These are phyloP conservation scores for Stichopus chloronotus DNA, from an alignment of 35 echinoderm and acorn worm species.

Conservation along the genomic window DNA sequence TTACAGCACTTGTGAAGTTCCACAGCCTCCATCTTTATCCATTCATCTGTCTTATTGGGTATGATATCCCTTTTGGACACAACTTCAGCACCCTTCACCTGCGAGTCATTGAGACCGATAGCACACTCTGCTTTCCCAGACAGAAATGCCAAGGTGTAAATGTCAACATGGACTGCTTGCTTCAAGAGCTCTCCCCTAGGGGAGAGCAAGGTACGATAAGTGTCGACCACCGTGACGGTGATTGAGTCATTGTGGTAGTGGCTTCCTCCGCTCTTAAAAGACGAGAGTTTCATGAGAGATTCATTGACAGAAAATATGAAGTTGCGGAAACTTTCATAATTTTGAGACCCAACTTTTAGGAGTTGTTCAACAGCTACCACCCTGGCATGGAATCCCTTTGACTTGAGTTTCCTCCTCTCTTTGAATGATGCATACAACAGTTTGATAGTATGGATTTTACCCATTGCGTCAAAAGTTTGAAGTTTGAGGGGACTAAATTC, in stretches of 20 bases:
- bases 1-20: conserved; percentile 92
- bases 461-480: conserved; percentile 72
- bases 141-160: conserved; percentile 82
- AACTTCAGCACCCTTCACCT: conserved; percentile 78
- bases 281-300: conserved; percentile 81
- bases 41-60: conserved; percentile 81
- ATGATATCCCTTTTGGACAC: conserved; percentile 86
- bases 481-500: conserved; percentile 72
- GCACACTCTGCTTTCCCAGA: conserved; percentile 93
- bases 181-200: conserved; percentile 72
- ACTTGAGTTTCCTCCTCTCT: conserved; percentile 73
- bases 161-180: conserved; percentile 71
- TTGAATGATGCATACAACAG: conserved; percentile 89
- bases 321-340: conserved; percentile 68
- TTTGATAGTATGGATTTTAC: conserved; percentile 97
- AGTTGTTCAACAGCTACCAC: conserved; percentile 60
- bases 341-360: conserved; percentile 80
- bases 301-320: conserved; percentile 84
- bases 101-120: conserved; percentile 89
- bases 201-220: conserved; percentile 67
- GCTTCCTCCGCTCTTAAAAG: conserved; percentile 68
- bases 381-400: conserved; percentile 62
- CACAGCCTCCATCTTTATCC: conserved; percentile 86
- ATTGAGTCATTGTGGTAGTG: conserved; percentile 89
- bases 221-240: conserved; percentile 70